A percentile compares a stretch with the other conserved stretches of the same genome.
phyloP scores from a whole-genome alignment of 2,113 vertebrate species.

The Erythrocercus mccallii region DNA sequence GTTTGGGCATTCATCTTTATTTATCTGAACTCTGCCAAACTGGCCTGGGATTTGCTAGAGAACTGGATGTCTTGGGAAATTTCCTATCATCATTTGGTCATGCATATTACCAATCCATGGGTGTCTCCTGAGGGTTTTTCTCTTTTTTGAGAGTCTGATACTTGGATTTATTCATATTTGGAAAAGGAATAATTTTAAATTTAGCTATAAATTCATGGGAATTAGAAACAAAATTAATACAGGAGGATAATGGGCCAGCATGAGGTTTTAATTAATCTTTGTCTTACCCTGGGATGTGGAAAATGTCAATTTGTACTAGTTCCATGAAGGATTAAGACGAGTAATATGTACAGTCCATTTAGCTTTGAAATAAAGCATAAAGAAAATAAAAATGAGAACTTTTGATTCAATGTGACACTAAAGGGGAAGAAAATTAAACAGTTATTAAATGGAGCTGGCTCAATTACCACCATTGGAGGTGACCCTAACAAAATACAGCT shows the following conservation, averaged over 20 bases:
- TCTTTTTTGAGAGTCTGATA: background rate
- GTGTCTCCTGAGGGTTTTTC: background rate
- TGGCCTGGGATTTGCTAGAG: background rate
- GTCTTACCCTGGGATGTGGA: conserved; percentile 24
- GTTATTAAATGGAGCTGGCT: conserved; percentile 19
- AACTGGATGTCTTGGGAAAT: background rate
- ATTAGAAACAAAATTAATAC: conserved; percentile 25
- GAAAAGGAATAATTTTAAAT: background rate
- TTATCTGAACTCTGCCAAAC: conserved; percentile 4
- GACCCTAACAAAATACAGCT: conserved; percentile 21
- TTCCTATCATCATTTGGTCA: background rate
- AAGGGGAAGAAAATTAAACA: conserved; percentile 38
- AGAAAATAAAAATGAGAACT: conserved; percentile 59
- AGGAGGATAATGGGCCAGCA: conserved; percentile 4
- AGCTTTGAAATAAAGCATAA: conserved; percentile 58
- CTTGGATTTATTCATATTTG: background rate
- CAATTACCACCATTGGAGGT: background rate
- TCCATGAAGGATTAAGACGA: conserved; percentile 51
- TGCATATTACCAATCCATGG: background rate
- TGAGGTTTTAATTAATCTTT: conserved; percentile 61
- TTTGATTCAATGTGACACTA: conserved; percentile 52
- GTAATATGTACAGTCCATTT: conserved; percentile 51
- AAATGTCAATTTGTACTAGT: conserved; percentile 48
- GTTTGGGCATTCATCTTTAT: background rate
- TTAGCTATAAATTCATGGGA: conserved; percentile 12